Evolutionary conservation across 2,888 invertebrate species (phyloP).

Genomic region (Camponotus fellah): DNA sequence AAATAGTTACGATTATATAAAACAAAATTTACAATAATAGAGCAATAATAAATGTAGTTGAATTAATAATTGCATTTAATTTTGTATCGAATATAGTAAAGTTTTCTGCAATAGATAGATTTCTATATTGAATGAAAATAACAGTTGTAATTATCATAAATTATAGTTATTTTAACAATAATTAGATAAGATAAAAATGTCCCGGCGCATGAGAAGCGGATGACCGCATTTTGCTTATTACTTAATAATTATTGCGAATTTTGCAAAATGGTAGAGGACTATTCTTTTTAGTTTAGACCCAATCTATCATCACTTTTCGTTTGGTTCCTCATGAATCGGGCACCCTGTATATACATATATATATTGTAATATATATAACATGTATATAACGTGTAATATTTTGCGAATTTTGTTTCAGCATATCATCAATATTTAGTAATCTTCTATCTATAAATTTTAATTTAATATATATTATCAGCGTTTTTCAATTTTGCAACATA

Average conservation of each 20-base stretch:
- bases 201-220: too few species aligned
- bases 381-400: neutral
- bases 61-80: neutral
- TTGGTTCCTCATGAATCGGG: too few species aligned
- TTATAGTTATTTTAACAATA: too few species aligned
- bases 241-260: too few species aligned
- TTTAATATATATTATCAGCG: slow-evolving; percentile 68
- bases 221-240: too few species aligned
- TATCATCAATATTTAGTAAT: slow-evolving; percentile 57
- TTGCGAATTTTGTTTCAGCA: slow-evolving; percentile 37
- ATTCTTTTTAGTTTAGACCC: too few species aligned
- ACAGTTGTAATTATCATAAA: too few species aligned
- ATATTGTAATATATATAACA: neutral
- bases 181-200: too few species aligned
- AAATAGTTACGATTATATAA: neutral
- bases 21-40: neutral
- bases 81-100: neutral
- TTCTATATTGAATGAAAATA: neutral
- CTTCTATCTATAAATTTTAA: slow-evolving; percentile 67
- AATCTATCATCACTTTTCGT: too few species aligned
- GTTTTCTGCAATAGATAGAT: neutral
- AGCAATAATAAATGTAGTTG: too few species aligned
- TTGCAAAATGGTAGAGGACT: too few species aligned
- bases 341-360: neutral
- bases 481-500: slow-evolving; percentile 73